These are phyloP conservation scores for Cossypha niveicapilla DNA, from an alignment of 2,797 vertebrate genomes.

Conservation along the genomic window DNA sequence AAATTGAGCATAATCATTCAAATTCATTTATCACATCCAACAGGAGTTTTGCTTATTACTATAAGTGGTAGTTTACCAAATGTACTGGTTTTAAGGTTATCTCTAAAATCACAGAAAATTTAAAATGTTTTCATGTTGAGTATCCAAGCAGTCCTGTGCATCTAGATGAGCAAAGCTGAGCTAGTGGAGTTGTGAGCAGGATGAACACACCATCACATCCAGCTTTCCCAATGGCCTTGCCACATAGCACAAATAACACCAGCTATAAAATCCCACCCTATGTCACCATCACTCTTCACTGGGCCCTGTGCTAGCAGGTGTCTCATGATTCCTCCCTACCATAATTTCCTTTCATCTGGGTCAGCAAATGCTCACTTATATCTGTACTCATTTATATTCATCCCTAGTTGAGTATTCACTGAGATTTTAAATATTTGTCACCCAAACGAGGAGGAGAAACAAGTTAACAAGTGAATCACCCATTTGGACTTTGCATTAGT, in stretches of 20 bases:
- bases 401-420: neutral
- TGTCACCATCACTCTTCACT: fast-evolving
- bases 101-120: neutral
- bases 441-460: neutral
- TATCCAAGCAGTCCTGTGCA: neutral
- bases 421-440: neutral
- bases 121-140: neutral
- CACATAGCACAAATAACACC: neutral
- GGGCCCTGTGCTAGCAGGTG: neutral
- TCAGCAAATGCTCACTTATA: neutral
- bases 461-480: neutral
- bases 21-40: neutral
- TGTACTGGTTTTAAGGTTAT: neutral
- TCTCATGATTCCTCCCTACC: neutral
- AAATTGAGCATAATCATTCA: neutral
- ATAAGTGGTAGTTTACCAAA: neutral
- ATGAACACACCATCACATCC: neutral
- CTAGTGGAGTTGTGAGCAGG: neutral
- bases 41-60: neutral
- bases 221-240: neutral
- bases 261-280: neutral
- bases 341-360: neutral
- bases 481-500: neutral
- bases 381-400: neutral
- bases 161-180: neutral